Evolutionary conservation across 2,113 vertebrate genomes (phyloP), one percentile per base, ranked within the genome.

Genomic region (Gorsachius goisagi): DNA sequence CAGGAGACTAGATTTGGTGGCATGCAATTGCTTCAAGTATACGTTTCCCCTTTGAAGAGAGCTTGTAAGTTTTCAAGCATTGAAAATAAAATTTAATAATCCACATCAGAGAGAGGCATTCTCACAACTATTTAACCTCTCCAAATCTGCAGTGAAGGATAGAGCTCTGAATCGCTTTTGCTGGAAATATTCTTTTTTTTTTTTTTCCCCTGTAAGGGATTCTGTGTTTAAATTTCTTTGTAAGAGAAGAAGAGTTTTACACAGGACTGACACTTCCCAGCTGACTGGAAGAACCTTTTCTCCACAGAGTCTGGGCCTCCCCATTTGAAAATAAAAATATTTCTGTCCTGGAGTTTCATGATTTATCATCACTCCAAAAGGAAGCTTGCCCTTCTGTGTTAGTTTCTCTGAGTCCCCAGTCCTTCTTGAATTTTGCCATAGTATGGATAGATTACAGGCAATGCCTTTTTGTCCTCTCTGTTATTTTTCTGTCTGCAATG

Each of bases 11-110:
- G 52, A 60, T 75, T 55, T 69, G 33, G 45, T 71, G n/a, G 28
- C 2, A 0, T 56, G 30, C 49, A 49, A 59, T 78, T 93, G n/a
- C 50, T 79, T 75, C 35, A 53, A 50, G 35, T 69, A 17, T 35
- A 59, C 0, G 0, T 59, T 88, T 90, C 77, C 23, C 24, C 24
- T 80, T 41, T 44, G 41, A 77, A 53, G 26, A 53, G 23, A 88
- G 53, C n/a, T 81, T 21, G 30, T 27, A 33, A 22, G 23, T 77
- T 90, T 88, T 52, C 30, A 72, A 68, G 59, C n/a, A 73, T 5
- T 81, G 72, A 63, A 90, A 92, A 84, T 59, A 28, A 73, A 81
- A 88, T 80, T 33, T 47, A 76, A 44, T 85, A 85, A 63, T 49
- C 37, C n/a, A 58, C 30, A n/a, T 32, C 18, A 67, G 30, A 59